Percentiles rank a stretch among this genome's conserved stretches.
These are phyloP conservation scores for Graphium colonna DNA, from an alignment of 2,888 invertebrate genomes.

Conservation along the genomic window DNA sequence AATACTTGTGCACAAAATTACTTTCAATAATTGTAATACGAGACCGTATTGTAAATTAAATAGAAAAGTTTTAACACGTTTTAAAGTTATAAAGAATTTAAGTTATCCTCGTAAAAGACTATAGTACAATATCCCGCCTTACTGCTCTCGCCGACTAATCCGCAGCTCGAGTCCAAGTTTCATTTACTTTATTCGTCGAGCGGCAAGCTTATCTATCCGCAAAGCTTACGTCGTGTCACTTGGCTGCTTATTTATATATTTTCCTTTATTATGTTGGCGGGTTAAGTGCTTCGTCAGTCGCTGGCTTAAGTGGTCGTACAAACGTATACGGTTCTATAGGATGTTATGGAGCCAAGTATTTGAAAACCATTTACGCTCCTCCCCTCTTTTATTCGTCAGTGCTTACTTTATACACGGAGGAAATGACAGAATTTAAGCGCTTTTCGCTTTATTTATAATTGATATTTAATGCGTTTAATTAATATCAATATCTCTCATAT, in stretches of 20 bases:
- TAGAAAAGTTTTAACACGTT: too few relatives aligned
- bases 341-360: background rate
- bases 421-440: background rate
- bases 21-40: too few relatives aligned
- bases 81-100: too few relatives aligned
- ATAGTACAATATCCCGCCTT: background rate
- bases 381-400: background rate
- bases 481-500: too few relatives aligned
- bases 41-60: too few relatives aligned
- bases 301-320: constrained; percentile 17
- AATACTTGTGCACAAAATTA: too few relatives aligned
- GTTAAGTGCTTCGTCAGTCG: constrained; percentile 19
- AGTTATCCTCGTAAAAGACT: background rate
- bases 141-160: constrained; percentile 25
- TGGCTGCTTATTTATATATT: constrained; percentile 26
- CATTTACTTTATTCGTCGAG: constrained; percentile 30
- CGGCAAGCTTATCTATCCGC: constrained; percentile 29
- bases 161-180: constrained; percentile 27
- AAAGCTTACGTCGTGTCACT: constrained; percentile 29
- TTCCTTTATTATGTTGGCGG: constrained; percentile 21
- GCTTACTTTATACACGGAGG: background rate
- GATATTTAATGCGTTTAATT: too few relatives aligned
- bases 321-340: background rate
- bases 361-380: background rate
- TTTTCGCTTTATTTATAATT: too few relatives aligned